Percentiles rank a stretch among this genome's conserved stretches.
Conservation (phyloP, 1,140 invertebrate genomes). For the roundworm (Caenorhabditis elegans) region DNA sequence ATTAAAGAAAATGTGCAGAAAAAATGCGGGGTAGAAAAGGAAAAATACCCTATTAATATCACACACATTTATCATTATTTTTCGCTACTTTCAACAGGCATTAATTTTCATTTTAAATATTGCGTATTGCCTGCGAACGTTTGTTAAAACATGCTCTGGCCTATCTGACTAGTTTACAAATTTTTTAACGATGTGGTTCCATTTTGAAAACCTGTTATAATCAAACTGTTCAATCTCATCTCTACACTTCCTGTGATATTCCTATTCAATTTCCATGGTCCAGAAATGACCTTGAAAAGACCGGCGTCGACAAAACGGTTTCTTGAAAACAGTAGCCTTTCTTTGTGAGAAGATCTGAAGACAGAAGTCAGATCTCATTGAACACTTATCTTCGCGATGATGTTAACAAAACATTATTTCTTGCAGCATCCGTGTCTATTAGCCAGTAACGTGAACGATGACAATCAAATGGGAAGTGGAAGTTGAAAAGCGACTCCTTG, state of each 20-base stretch:
- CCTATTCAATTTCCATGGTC: background rate
- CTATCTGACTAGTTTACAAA: too few relatives aligned
- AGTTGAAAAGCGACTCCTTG: slow-evolving; percentile 37
- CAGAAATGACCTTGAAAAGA: background rate
- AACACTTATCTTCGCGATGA: background rate
- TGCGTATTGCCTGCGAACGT: too few relatives aligned
- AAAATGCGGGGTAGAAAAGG: too few relatives aligned
- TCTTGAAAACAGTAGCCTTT: background rate
- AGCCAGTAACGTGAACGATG: background rate
- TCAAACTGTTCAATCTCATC: background rate
- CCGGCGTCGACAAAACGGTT: background rate
- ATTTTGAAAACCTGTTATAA: slow-evolving; percentile 1
- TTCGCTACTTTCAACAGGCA: too few relatives aligned
- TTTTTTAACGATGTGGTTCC: too few relatives aligned
- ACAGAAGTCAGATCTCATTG: background rate
- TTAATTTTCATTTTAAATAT: too few relatives aligned
- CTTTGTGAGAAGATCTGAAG: background rate
- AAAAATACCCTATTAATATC: too few relatives aligned
- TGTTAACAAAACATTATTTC: background rate
- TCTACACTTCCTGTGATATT: background rate
- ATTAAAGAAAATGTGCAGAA: too few relatives aligned
- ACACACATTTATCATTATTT: too few relatives aligned
- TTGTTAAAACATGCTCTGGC: too few relatives aligned
- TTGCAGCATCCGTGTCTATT: background rate
- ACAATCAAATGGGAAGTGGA: slow-evolving; percentile 14